Evolutionary conservation across 2,797 vertebrate species (phyloP), one percentile per base, ranked within the genome.

Genomic region (Xyrichtys novacula): DNA sequence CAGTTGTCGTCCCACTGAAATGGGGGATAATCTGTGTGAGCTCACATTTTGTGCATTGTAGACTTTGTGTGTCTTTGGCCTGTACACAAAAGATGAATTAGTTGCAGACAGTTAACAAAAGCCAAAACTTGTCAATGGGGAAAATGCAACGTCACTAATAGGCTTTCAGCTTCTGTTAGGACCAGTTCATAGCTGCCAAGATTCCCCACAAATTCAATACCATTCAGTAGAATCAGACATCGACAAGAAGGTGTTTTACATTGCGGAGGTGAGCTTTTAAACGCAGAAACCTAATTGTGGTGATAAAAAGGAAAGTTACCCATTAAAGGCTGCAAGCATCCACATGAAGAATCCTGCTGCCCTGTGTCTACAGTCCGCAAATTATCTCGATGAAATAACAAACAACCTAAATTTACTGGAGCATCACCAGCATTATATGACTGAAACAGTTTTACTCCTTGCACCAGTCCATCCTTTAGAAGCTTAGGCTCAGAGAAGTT

Each of bases 71-170:
- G 64, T 76, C 52, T 75, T 74, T 76, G 26, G 55, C 38, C 53
- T 16, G 54, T n/a, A 65, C 40, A 81, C 75, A 87, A 85, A 80
- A 76, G 71, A 83, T 65, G 60, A 80, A 88, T 88, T 85, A 80
- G 86, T 59, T 25, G 59, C 76, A 77, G 76, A 56, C 76, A 77
- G 76, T 70, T 61, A 78, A 85, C 83, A 87, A 86, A 83, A 85
- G 78, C 81, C 72, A 52, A 65, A 82, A 85, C 50, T 74, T 71
- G 80, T 78, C 83, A 74, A 71, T 58, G 65, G 84, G 78, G 80
- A 74, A 70, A 80, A 65, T 20, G 16, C 9, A 20, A 82, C 3
- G 22, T 77, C 71, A 78, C 72, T 85, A 86, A 90, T 80, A 79
- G 80, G 85, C 78, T 86, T 89, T 84, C 54, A 70, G 73, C 59